Percentiles rank a stretch among this genome's conserved stretches.
These are phyloP conservation scores for Holacanthus passer DNA, from an alignment of 2,113 vertebrate genomes.

Conservation along the genomic window DNA sequence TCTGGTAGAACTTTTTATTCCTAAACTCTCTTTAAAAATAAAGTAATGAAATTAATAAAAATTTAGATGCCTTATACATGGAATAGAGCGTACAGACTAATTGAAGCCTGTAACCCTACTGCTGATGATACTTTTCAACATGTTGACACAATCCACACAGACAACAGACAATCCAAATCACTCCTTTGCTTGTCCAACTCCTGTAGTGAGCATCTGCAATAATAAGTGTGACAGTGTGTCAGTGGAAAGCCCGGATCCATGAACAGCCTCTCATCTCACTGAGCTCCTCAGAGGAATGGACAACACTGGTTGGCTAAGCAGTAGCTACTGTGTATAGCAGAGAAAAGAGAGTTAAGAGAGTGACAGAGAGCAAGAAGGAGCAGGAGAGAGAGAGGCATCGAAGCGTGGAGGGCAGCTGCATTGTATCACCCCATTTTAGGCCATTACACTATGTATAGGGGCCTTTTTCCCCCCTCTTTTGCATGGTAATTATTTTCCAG, in stretches of 20 bases:
- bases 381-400: constrained; percentile 61
- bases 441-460: constrained; percentile 82
- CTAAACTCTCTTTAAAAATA: no score
- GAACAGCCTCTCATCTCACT: constrained; percentile 57
- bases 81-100: not conserved
- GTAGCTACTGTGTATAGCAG: constrained; percentile 48
- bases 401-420: constrained; percentile 82
- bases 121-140: not conserved
- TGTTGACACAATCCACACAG: not conserved
- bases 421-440: constrained; percentile 84
- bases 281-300: constrained; percentile 58
- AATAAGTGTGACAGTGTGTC: constrained; percentile 54
- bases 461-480: constrained; percentile 75
- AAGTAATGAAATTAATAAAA: not conserved
- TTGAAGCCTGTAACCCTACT: not conserved
- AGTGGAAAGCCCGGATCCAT: constrained; percentile 43
- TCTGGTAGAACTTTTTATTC: not conserved
- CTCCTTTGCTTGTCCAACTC: constrained; percentile 24
- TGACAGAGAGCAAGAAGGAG: constrained; percentile 55
- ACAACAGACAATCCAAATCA: not conserved
- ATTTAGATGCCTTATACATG: not conserved
- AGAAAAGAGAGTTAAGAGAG: constrained; percentile 34
- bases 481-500: constrained; percentile 89
- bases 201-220: constrained; percentile 16
- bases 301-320: constrained; percentile 52